Evolutionary conservation across 2,797 vertebrate species (phyloP).

Genomic region (Platyrinchus mystaceus): DNA sequence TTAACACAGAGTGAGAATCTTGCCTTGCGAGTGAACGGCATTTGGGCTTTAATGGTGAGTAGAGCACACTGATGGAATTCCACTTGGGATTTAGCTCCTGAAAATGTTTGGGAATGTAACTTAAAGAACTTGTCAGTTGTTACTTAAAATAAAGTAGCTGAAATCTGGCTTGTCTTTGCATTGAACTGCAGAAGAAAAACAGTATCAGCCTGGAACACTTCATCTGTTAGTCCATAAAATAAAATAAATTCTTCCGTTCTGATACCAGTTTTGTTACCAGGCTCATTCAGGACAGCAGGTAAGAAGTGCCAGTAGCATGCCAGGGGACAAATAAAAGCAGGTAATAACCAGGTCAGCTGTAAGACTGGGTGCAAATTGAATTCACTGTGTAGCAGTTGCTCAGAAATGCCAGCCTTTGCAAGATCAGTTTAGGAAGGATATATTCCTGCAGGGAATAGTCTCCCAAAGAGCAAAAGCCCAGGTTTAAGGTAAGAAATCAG

Average conservation of each 20-base stretch:
- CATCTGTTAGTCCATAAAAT: background rate
- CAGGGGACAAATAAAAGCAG: background rate
- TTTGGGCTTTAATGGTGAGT: conserved; percentile 98
- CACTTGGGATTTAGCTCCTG: background rate
- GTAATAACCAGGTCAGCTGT: background rate
- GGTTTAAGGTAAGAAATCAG: background rate
- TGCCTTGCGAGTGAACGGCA: conserved; percentile 95
- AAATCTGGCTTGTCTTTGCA: background rate
- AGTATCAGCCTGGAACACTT: background rate
- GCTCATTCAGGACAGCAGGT: background rate
- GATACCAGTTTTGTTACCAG: background rate
- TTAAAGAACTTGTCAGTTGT: background rate
- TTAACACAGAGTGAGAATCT: conserved; percentile 97
- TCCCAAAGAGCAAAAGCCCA: background rate
- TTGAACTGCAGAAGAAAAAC: background rate
- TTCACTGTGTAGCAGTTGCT: background rate
- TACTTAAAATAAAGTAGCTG: background rate
- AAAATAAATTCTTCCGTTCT: background rate
- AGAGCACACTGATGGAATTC: background rate
- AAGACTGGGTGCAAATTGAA: background rate
- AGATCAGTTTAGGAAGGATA: background rate
- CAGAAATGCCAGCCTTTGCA: background rate
- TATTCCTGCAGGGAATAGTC: background rate
- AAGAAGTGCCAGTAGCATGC: background rate
- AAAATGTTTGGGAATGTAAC: background rate